These are phyloP conservation scores for Zeugodacus cucurbitae DNA, from an alignment of 1,140 invertebrate species.

Conservation along the genomic window DNA sequence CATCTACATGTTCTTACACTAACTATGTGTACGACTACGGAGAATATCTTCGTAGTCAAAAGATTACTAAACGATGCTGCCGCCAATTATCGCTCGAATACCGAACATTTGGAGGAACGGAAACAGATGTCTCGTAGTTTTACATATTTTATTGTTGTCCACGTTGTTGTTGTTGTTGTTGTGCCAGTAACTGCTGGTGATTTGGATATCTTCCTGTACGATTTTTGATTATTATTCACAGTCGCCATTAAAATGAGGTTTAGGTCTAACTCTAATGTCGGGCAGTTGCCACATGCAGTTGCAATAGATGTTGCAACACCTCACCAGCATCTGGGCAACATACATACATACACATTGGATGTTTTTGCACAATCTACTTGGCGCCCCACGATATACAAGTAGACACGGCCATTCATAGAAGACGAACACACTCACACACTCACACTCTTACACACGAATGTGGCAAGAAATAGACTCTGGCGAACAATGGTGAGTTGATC, in stretches of 20 bases:
- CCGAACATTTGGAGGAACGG: conserved; percentile 14
- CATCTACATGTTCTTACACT: no score
- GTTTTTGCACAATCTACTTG: not conserved
- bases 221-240: not conserved
- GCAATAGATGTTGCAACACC: not conserved
- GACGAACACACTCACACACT: not conserved
- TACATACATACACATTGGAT: not conserved
- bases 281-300: not conserved
- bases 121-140: conserved; percentile 30
- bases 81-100: not conserved
- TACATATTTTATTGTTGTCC: conserved; percentile 26
- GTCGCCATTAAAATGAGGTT: not conserved
- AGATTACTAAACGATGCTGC: not conserved
- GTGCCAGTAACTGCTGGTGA: not conserved
- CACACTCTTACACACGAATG: not conserved
- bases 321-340: not conserved
- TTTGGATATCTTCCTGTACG: not conserved
- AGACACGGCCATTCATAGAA: not conserved
- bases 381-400: not conserved
- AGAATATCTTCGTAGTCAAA: not conserved
- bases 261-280: not conserved
- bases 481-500: not conserved
- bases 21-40: no score
- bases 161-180: conserved; percentile 22
- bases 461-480: not conserved